A percentile compares a stretch with the other conserved stretches of the same genome.
Evolutionary conservation across 2,888 invertebrate species (phyloP).

Genomic region (Drosophila kanekoi): DNA sequence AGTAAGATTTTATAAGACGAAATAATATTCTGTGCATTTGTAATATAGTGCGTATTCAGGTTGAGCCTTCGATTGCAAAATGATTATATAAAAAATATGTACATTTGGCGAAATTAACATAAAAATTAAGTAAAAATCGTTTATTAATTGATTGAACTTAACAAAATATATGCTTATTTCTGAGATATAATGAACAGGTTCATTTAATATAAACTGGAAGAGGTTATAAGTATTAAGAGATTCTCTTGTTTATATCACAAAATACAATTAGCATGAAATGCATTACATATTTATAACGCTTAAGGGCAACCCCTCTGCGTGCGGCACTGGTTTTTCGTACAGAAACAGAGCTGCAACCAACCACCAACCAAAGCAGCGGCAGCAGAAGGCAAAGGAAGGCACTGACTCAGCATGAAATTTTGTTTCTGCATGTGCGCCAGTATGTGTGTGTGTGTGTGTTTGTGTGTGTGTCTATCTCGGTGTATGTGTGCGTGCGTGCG

Average conservation of each 20-base stretch:
- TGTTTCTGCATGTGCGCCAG: conserved; percentile 44
- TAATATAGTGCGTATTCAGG: too few species aligned
- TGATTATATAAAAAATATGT: too few species aligned
- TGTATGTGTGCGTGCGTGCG: background rate
- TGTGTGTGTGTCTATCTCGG: background rate
- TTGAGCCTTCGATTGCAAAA: too few species aligned
- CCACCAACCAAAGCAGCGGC: conserved; percentile 81
- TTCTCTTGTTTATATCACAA: background rate
- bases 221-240: too few species aligned
- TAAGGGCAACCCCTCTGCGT: conserved; percentile 13
- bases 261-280: background rate
- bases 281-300: background rate
- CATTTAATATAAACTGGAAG: too few species aligned
- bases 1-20: background rate
- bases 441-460: conserved; percentile 12
- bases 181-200: too few species aligned
- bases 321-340: conserved; percentile 49
- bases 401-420: conserved; percentile 57
- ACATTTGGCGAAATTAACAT: too few species aligned
- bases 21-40: background rate
- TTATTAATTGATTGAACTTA: too few species aligned
- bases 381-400: conserved; percentile 60
- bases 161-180: too few species aligned
- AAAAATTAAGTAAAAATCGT: too few species aligned
- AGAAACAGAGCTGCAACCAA: conserved; percentile 63